Base-by-base conservation (phyloP, 2,888 invertebrate species). In the Eupithecia subfuscata region DNA sequence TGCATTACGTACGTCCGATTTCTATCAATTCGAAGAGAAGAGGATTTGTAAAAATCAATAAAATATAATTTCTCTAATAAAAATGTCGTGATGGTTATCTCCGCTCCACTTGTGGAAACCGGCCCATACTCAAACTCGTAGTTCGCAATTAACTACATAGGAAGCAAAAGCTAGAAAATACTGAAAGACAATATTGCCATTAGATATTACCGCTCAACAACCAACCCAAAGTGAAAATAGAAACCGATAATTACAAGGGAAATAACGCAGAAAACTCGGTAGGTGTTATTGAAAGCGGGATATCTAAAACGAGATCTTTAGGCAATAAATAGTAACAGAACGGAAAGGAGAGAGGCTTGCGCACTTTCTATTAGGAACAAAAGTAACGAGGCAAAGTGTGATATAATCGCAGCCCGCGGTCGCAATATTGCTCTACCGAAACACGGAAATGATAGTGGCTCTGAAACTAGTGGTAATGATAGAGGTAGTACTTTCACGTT, bases 351-450 rank as follows among this genome's bases (percentile, higher is more conserved):
- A 88, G 88, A 88, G 90, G 88, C 86, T 87, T 83, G 88, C 85
- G 86, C 87, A 92, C 93, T 93, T 93, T 93, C 93, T 93, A 92
- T 87, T 88, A 88, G 87, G 85, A 89, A 89, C 88, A 89, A 89
- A 89, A 89, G 88, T 87, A 89, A 89, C 86, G 87, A 90, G 91
- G 90, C 90, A 90, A 89, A 92, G 91, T 85, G 89, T 93, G 93
- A 93, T 92, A 93, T 93, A 92, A 93, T 87, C 83, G 84, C 84
- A 77, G 77, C 80, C 78, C 83, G 86, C 84, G 83, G 79, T 83
- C 86, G 86, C 87, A 83, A 83, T 85, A 81, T 80, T 76, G 78
- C 69, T 72, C 74, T 67, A 74, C 70, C 71, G 74, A 73, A 79
- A 56, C 69, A 71, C 68, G 65, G 56, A 76, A 76, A 48, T 68